Base-by-base conservation (phyloP, 2,797 vertebrate species). In the Psittacula derbiana region DNA sequence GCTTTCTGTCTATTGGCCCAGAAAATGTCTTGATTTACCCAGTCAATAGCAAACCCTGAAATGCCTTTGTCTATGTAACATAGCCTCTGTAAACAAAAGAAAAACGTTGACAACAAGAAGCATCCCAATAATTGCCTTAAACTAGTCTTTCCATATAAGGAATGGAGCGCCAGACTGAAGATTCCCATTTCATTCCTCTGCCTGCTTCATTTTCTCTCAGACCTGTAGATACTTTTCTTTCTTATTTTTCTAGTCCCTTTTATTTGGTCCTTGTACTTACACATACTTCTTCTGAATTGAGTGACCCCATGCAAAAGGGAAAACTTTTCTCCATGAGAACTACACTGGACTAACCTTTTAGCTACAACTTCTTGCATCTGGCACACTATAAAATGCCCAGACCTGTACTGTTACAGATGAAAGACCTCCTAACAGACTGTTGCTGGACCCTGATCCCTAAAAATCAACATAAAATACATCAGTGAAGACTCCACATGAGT, bases 31-130 rank as follows among this genome's bases (percentile, higher is more conserved):
- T 98, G 98, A 95, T 98, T 98, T 96, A 99, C 97, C 99, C 99
- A 99, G 95, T 99, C 98, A 96, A 99, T 98, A 90, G 98, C 98
- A 88, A 99, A 98, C 71, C 98, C 99, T 15, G 98, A 98, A 90
- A 99, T 96, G 74, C 98, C 98, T 98, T 98, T 98, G 90, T 98
- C 98, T 91, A 98, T 96, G 47, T 98, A 98, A 75, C 98, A 97
- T 11, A 99, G 87, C 96, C 97, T 99, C 99, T 99, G 97, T 19
- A 95, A 97, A 82, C 38, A 15, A n/a, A 23, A 80, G 61, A 46
- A 31, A 76, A 38, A 75, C 6, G 18, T 23, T 73, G 36, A 24
- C 41, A 41, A 33, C 11, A 60, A 71, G 19, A 38, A 87, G 18
- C 23, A 61, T 92, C 44, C 17, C 52, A 61, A 31, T 75, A 70